A percentile compares a stretch with the other conserved stretches of the same genome.
These are phyloP conservation scores for Rhopalosiphum nymphaeae DNA, from an alignment of 2,888 invertebrate genomes.

Conservation along the genomic window DNA sequence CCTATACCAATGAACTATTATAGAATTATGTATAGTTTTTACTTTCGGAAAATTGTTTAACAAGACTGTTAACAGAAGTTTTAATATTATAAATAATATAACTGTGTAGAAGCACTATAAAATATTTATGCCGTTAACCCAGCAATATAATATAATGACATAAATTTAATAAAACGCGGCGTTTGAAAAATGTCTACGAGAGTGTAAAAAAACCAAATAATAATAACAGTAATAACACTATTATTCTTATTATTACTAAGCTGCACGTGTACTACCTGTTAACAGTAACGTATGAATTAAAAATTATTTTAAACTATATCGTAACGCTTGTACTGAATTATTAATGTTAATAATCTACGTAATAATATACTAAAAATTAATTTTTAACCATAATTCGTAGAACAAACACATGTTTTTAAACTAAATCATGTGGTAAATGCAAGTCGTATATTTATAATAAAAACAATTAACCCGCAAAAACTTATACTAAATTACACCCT, in stretches of 20 bases:
- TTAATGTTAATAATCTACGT: background rate
- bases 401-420: background rate
- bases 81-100: background rate
- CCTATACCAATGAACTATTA: conserved; percentile 50
- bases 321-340: background rate
- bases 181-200: background rate
- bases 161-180: background rate
- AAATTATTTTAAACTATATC: background rate
- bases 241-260: background rate
- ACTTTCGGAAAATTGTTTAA: background rate
- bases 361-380: background rate
- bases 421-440: background rate
- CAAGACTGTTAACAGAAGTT: background rate
- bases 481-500: background rate
- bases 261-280: background rate
- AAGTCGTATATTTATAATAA: background rate
- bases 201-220: background rate
- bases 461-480: background rate
- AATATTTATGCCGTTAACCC: too few species aligned
- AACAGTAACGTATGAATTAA: background rate
- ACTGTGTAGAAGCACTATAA: background rate
- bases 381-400: background rate
- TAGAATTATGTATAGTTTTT: background rate
- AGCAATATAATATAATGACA: background rate
- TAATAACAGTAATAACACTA: background rate